Base-by-base conservation (phyloP, 2,113 vertebrate genomes). In the Antechinus stuartii region DNA sequence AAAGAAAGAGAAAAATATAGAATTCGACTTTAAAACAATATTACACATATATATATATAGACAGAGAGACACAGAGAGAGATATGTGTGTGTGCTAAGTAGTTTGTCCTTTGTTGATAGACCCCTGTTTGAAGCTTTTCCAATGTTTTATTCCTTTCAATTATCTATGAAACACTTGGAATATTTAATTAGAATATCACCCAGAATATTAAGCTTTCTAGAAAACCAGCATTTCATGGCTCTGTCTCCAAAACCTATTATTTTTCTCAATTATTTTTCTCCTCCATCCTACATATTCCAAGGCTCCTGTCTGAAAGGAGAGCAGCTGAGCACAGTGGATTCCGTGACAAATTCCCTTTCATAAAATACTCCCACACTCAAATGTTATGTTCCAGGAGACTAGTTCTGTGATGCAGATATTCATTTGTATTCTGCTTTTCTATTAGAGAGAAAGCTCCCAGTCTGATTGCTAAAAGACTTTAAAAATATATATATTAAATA, bases 251-350 rank as follows among this genome's bases (percentile, higher is more conserved):
- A 96, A 89, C 27, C 42, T 42, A 91, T 89, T 94, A 89, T 92
- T 96, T 96, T 96, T 94, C 92, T 95, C 94, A 89, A 56, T 96
- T 94, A 90, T 91, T 76, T 89, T 54, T 91, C 95, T 55, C 57
- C 68, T 55, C 54, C 54, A 94, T 93, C 46, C 92, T 84, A 1
- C 19, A 6, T 56, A 54, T 91, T 93, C 94, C 92, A 93, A 68
- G 50, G 46, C 35, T 46, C 47, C 9, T 42, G 0, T 91, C 61
- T 61, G 56, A 68, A 91, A 89, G 30, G 9, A 76, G 93, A 56
- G 54, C 4, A 35, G 76, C 1, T n/a, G 92, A 95, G 49, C 46
- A 53, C 35, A 92, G 12, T 50, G 57, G 89, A 54, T 94, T 91
- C 90, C n/a, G 55, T 52, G 30, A 50, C 35, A 30, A 24, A 91